These are phyloP conservation scores for Strigamia maritima DNA, from an alignment of 2,888 invertebrate species.

Conservation along the genomic window DNA sequence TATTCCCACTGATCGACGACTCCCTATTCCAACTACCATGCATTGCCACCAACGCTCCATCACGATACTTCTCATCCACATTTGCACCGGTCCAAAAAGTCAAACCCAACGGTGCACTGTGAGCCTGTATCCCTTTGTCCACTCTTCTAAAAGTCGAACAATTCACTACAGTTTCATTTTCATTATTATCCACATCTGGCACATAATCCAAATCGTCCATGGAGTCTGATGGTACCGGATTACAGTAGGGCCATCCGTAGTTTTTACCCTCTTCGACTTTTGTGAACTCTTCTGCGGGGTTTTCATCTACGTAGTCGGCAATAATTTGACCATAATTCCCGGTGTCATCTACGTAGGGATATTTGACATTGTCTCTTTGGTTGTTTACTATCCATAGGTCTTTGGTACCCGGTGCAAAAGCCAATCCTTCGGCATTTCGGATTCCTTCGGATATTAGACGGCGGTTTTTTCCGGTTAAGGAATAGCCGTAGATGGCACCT, in stretches of 20 bases:
- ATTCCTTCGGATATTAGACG: background rate
- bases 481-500: slow-evolving; percentile 5
- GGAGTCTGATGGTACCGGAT: background rate
- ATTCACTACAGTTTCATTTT: background rate
- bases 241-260: slow-evolving; percentile 34
- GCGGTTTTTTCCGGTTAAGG: background rate
- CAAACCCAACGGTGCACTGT: slow-evolving; percentile 12
- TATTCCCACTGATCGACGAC: background rate
- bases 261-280: background rate
- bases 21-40: slow-evolving; percentile 31
- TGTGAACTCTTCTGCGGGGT: slow-evolving; percentile 1
- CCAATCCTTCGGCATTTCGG: slow-evolving; percentile 33
- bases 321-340: slow-evolving; percentile 14
- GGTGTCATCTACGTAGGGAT: background rate
- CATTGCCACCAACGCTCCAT: background rate
- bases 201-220: background rate
- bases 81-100: slow-evolving; percentile 9
- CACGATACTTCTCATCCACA: background rate
- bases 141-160: background rate
- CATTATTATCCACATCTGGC: background rate
- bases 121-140: slow-evolving; percentile 1
- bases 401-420: background rate
- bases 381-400: slow-evolving; percentile 22
- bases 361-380: background rate
- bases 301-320: background rate